Percentiles rank a stretch among this genome's conserved stretches.
Evolutionary conservation across 2,888 invertebrate species (phyloP).

Genomic region (Lomographa bimaculata): DNA sequence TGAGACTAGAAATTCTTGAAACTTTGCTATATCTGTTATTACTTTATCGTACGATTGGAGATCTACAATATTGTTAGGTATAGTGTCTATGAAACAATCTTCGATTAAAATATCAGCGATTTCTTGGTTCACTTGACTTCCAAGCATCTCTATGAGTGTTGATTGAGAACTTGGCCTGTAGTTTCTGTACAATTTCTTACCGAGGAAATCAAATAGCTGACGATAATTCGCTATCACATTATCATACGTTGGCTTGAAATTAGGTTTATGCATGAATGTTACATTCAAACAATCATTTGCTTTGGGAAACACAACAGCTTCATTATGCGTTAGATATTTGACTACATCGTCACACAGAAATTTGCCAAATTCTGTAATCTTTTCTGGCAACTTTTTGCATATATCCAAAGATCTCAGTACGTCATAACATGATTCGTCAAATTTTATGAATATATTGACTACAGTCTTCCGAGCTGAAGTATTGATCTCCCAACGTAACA

Average conservation of each 20-base stretch:
- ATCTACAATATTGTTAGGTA: slow-evolving; percentile 90
- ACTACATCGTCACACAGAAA: slow-evolving; percentile 84
- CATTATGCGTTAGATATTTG: slow-evolving; percentile 80
- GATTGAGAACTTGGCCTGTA: slow-evolving; percentile 35
- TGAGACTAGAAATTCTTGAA: slow-evolving; percentile 85
- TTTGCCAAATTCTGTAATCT: slow-evolving; percentile 82
- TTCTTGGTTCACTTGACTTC: slow-evolving; percentile 79
- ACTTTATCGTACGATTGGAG: slow-evolving; percentile 86
- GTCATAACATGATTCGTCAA: slow-evolving; percentile 57
- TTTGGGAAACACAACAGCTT: slow-evolving; percentile 66
- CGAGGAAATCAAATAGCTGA: slow-evolving; percentile 82
- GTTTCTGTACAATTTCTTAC: slow-evolving; percentile 78
- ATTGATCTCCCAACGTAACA: slow-evolving; percentile 66
- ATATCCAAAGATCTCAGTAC: slow-evolving; percentile 67
- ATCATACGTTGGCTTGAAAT: slow-evolving; percentile 72
- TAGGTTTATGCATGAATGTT: slow-evolving; percentile 63
- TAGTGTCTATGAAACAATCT: slow-evolving; percentile 89
- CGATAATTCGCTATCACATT: slow-evolving; percentile 83
- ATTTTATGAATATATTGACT: slow-evolving; percentile 59
- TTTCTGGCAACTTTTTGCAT: slow-evolving; percentile 63
- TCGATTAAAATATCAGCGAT: slow-evolving; percentile 87
- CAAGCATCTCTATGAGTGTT: slow-evolving; percentile 81
- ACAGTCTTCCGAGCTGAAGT: slow-evolving; percentile 50
- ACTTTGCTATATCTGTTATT: slow-evolving; percentile 85
- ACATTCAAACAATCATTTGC: slow-evolving; percentile 58